Conservation (phyloP, 2,888 invertebrate genomes). For the Endotricha flammealis region DNA sequence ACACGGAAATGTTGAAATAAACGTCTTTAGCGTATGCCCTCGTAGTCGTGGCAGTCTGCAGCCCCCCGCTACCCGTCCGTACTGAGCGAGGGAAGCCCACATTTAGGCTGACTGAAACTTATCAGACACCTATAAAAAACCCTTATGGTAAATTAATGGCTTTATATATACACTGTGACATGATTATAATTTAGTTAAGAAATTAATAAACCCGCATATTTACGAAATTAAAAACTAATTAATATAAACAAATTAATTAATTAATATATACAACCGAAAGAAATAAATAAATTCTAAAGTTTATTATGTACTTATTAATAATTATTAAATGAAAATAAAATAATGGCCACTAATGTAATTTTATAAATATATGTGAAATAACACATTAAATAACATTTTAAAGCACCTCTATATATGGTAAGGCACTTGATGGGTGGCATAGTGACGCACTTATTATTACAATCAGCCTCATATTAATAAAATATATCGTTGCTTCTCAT, state of each 20-base stretch:
- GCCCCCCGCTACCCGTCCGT: no score
- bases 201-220: constrained; percentile 65
- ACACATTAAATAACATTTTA: constrained; percentile 20
- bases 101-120: no score
- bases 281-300: constrained; percentile 51
- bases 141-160: no score
- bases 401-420: constrained; percentile 41
- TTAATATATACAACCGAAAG: constrained; percentile 45
- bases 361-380: constrained; percentile 27
- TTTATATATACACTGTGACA: constrained; percentile 64
- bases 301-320: constrained; percentile 19
- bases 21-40: no score
- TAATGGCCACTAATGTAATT: constrained; percentile 11
- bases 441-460: constrained; percentile 10
- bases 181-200: constrained; percentile 60
- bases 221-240: no score
- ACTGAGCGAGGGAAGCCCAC: no score
- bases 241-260: constrained; percentile 46
- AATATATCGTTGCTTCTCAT: no score
- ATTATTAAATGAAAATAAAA: constrained; percentile 25
- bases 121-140: no score
- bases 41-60: no score
- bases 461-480: no score
- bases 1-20: no score
- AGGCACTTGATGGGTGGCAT: constrained; percentile 30